phyloP scores from a whole-genome alignment of 2,113 vertebrate genomes.

The Amazona vittata region DNA sequence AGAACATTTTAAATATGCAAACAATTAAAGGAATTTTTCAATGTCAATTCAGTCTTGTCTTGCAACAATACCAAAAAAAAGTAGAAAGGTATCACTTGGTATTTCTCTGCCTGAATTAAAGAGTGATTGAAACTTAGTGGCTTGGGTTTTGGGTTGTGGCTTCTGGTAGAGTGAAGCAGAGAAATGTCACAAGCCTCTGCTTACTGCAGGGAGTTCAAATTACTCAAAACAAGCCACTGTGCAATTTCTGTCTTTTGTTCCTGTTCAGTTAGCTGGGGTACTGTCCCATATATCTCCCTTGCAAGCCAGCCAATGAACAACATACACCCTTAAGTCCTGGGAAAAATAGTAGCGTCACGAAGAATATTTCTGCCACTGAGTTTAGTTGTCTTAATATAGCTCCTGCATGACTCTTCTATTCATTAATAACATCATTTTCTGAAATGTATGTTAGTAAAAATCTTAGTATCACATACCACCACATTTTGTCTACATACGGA shows the following conservation, averaged over 20 bases:
- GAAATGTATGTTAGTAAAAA: neutral
- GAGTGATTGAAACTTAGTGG: neutral
- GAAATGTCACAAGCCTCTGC: neutral
- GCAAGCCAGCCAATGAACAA: neutral
- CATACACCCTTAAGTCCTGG: neutral
- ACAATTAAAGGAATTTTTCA: neutral
- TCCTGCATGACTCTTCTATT: neutral
- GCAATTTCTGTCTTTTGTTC: neutral
- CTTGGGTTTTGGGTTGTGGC: neutral
- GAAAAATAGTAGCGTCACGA: neutral
- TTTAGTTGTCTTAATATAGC: neutral
- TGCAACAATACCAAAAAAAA: neutral
- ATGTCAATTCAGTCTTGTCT: neutral
- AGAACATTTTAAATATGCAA: neutral
- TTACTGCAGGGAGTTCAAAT: neutral
- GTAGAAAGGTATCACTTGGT: neutral
- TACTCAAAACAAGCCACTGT: neutral
- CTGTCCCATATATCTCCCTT: neutral
- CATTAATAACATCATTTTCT: neutral
- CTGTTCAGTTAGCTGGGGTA: neutral
- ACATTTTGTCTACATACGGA: neutral
- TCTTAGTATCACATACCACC: neutral
- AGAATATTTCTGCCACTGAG: neutral
- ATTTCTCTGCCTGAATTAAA: neutral
- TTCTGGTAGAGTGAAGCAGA: neutral